Evolutionary conservation across 2,113 vertebrate genomes (phyloP).

Genomic region (Sitta europaea): DNA sequence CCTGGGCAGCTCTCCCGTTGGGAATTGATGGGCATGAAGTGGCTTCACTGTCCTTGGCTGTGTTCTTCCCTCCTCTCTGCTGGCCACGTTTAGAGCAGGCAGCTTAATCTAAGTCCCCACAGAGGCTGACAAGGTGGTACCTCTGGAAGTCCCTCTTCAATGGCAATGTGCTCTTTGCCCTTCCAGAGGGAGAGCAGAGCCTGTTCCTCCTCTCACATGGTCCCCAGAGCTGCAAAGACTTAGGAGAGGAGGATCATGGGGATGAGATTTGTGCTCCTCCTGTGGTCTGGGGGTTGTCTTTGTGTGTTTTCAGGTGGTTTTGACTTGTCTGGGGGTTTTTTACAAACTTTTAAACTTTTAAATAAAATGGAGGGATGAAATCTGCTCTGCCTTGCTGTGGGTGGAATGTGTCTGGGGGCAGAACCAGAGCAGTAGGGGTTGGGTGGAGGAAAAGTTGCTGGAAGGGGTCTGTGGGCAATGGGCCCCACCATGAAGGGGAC

Average conservation of each 20-base stretch:
- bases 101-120: background rate
- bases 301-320: background rate
- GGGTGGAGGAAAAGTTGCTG: background rate
- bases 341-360: background rate
- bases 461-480: background rate
- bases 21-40: background rate
- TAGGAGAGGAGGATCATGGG: background rate
- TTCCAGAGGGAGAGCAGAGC: background rate
- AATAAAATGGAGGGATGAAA: slow-evolving; percentile 12
- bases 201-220: background rate
- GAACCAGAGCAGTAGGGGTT: too few relatives aligned
- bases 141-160: background rate
- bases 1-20: background rate
- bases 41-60: background rate
- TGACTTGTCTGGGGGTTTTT: background rate
- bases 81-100: fast-evolving
- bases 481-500: fast-evolving
- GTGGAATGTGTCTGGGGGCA: background rate
- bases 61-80: background rate
- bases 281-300: background rate
- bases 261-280: background rate
- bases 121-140: background rate
- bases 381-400: background rate
- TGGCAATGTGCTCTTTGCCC: background rate
- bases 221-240: background rate